phyloP scores from a whole-genome alignment of 2,888 invertebrate species.

The Minunthozetes semirufus region DNA sequence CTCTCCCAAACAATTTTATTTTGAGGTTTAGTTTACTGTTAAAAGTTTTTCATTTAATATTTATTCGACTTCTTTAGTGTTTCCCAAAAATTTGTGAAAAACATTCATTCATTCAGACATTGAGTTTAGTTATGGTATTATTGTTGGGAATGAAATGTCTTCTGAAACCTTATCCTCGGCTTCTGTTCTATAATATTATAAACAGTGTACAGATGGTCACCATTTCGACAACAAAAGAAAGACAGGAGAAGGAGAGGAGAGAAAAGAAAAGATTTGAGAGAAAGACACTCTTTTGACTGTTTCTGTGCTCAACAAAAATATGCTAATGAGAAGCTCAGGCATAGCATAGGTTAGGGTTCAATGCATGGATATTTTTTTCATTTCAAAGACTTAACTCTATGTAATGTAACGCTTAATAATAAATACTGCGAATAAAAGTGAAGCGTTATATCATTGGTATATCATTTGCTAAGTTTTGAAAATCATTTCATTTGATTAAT shows the following conservation, averaged over 20 bases:
- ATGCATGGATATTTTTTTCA: not conserved
- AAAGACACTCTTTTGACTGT: constrained; percentile 5
- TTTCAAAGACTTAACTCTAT: not conserved
- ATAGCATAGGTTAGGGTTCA: not conserved
- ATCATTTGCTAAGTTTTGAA: not conserved
- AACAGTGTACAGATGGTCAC: constrained; percentile 29
- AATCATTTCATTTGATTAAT: constrained; percentile 5
- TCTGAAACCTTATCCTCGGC: constrained; percentile 17
- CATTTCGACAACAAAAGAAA: constrained; percentile 22
- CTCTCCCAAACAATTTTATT: not conserved
- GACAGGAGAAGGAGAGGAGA: constrained; percentile 21
- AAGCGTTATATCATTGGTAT: not conserved
- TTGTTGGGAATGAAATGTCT: not conserved
- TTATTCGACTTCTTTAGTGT: not conserved
- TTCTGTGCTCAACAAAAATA: not conserved
- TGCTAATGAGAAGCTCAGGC: constrained; percentile 19
- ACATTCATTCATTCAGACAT: not conserved
- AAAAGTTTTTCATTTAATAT: constrained; percentile 9
- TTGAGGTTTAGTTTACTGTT: not conserved
- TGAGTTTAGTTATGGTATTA: not conserved
- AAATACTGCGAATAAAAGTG: not conserved
- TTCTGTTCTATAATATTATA: constrained; percentile 18
- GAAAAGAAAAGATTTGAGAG: constrained; percentile 12
- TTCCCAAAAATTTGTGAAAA: not conserved
- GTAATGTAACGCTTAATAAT: constrained; percentile 26